These are phyloP conservation scores for Porphyrio hochstetteri DNA, from an alignment of 2,113 vertebrate species.

Conservation along the genomic window DNA sequence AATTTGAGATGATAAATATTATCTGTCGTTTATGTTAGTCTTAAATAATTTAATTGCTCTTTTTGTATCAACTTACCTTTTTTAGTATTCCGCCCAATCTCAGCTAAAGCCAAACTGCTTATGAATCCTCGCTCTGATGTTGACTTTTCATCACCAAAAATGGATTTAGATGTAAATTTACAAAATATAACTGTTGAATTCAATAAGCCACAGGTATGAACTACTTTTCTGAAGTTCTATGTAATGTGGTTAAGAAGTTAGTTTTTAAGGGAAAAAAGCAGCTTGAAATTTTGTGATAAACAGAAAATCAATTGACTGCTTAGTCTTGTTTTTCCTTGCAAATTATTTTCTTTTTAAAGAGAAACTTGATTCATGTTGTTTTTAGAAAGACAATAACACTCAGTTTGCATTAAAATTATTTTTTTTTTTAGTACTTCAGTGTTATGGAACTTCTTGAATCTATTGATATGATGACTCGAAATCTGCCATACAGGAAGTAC, in stretches of 20 bases:
- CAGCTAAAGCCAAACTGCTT: slow-evolving; percentile 90
- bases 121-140: slow-evolving; percentile 96
- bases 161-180: slow-evolving; percentile 90
- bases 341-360: neutral
- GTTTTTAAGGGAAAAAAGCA: neutral
- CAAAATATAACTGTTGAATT: slow-evolving; percentile 91
- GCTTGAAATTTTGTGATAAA: neutral
- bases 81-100: slow-evolving; percentile 94
- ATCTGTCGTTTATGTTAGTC: neutral
- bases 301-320: neutral
- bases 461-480: slow-evolving; percentile 94
- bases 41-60: neutral
- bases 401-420: neutral
- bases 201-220: slow-evolving; percentile 89
- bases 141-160: slow-evolving; percentile 92
- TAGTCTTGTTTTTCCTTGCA: neutral
- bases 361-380: neutral
- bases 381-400: neutral
- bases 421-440: slow-evolving; percentile 89
- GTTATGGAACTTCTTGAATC: slow-evolving; percentile 95
- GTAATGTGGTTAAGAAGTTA: neutral
- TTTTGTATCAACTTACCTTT: slow-evolving; percentile 49
- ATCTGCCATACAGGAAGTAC: slow-evolving; percentile 95
- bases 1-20: neutral
- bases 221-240: neutral